These are phyloP conservation scores for Trichogramma evanescens DNA, from an alignment of 2,888 invertebrate species.

Conservation along the genomic window DNA sequence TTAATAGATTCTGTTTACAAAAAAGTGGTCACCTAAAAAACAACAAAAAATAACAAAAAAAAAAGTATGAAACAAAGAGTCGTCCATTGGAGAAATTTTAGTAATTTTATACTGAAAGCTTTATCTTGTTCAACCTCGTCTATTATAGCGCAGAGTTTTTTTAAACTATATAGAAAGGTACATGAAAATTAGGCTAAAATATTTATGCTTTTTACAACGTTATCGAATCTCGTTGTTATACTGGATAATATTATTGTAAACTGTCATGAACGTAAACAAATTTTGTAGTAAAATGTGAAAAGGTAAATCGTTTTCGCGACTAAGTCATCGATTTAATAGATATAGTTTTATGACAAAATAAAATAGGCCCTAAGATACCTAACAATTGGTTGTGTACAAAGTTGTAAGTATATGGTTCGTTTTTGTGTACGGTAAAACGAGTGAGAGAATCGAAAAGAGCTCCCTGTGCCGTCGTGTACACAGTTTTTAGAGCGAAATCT, in stretches of 20 bases:
- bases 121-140: constrained; percentile 34
- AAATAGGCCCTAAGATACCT: constrained; percentile 25
- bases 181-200: constrained; percentile 11
- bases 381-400: constrained; percentile 16
- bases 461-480: no score
- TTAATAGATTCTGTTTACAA: constrained; percentile 18
- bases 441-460: no score
- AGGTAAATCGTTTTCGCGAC: not conserved
- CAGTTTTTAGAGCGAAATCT: constrained; percentile 7
- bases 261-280: constrained; percentile 18
- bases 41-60: constrained; percentile 28
- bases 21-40: constrained; percentile 27
- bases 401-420: not conserved
- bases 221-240: constrained; percentile 8
- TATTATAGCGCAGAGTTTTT: constrained; percentile 13
- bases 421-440: not conserved
- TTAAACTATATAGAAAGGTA: constrained; percentile 16
- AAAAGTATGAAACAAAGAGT: constrained; percentile 17
- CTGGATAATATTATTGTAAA: constrained; percentile 7
- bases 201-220: constrained; percentile 11
- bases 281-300: not conserved
- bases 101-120: constrained; percentile 41
- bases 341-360: constrained; percentile 6
- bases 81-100: constrained; percentile 38
- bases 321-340: constrained; percentile 25